Conservation (phyloP, 2,888 invertebrate genomes). For the Geophilus truncorum region DNA sequence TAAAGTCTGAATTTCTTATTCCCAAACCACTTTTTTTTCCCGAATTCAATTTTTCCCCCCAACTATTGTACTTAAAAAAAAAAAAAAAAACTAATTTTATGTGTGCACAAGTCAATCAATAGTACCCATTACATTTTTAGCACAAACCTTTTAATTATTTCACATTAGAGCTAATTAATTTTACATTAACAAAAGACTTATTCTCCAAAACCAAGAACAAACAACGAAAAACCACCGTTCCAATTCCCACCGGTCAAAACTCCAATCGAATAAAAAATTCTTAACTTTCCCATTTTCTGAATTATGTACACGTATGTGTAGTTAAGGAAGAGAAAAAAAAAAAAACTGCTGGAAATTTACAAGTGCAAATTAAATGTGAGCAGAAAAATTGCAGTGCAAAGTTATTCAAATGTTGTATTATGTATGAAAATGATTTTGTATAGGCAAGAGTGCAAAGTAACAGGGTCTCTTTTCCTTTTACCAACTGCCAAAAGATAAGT, state of each 20-base stretch:
- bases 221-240: no score
- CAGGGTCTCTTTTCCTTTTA: background rate
- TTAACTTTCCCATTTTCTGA: background rate
- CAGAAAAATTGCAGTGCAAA: background rate
- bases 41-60: no score
- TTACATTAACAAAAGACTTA: no score
- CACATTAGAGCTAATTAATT: no score
- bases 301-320: background rate
- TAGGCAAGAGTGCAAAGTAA: constrained; percentile 3
- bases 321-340: background rate
- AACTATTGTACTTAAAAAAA: no score
- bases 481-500: constrained; percentile 11
- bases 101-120: no score
- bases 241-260: background rate
- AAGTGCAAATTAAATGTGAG: background rate
- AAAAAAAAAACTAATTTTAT: no score
- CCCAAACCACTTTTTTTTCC: no score
- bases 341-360: background rate
- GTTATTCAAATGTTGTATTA: constrained; percentile 3
- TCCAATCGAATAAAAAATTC: background rate
- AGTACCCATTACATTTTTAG: no score
- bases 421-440: background rate
- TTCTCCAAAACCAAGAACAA: no score
- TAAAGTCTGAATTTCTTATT: no score
- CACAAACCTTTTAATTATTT: no score